A percentile compares a stretch with the other conserved stretches of the same genome.
phyloP scores from a whole-genome alignment of 2,113 vertebrate genomes.

The Grus americana region DNA sequence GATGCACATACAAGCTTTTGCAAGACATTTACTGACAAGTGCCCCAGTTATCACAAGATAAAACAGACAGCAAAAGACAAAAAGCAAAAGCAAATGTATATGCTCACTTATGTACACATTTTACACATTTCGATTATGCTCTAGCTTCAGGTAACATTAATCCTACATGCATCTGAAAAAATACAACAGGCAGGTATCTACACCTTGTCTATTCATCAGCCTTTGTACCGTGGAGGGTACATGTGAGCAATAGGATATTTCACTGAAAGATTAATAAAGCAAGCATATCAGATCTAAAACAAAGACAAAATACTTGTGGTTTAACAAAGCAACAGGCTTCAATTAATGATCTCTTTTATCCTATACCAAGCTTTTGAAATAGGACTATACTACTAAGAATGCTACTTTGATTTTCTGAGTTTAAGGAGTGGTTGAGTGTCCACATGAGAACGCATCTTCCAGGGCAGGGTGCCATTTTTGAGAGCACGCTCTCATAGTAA shows the following conservation, averaged over 20 bases:
- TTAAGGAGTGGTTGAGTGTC: neutral
- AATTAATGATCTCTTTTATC: neutral
- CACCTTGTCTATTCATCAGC: neutral
- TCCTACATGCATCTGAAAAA: neutral
- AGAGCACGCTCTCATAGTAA: neutral
- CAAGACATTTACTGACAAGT: neutral
- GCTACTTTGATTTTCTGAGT: neutral
- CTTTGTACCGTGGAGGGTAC: neutral
- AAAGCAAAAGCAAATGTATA: neutral
- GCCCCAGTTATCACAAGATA: neutral
- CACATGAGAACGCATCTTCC: neutral
- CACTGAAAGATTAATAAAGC: neutral
- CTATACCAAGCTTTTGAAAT: neutral
- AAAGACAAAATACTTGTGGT: neutral
- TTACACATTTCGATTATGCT: neutral
- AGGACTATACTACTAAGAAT: neutral
- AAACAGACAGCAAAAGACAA: neutral
- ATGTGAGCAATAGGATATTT: neutral
- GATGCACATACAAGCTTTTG: neutral
- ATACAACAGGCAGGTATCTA: accelerated
- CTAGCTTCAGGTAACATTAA: neutral
- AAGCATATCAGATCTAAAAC: neutral
- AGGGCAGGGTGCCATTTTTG: neutral
- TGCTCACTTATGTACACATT: neutral
- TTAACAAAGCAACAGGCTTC: neutral